Base-by-base conservation (phyloP, 2,113 vertebrate species). In the Perca fluviatilis region DNA sequence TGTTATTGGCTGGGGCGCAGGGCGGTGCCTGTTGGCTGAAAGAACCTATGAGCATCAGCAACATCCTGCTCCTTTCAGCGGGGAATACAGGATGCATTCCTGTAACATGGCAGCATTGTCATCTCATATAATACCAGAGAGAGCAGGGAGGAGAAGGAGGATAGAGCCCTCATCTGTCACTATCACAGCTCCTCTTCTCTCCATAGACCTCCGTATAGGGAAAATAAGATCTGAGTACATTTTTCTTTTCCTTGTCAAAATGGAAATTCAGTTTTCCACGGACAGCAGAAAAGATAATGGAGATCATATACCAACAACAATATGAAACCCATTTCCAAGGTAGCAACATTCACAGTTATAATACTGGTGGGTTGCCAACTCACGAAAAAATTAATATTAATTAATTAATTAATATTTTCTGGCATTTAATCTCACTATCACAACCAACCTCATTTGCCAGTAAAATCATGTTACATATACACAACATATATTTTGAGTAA, bases 41-140 rank as follows among this genome's bases (percentile, higher is more conserved):
- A 93, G 90, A 93, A 93, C 87, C 89, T 86, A 83, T 89, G 85
- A 91, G 92, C 91, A 92, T 93, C 92, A 94, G 92, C 93, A 94
- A 92, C 89, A 90, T 93, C 83, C 90, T 86, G 77, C 79, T 80
- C 43, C 90, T 90, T 88, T 92, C 90, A 90, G 77, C 51, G 15
- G 80, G 74, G 70, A 82, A 86, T 78, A 82, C 76, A 46, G 79
- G 82, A 84, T 66, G 70, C 78, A 88, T 90, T 92, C 87, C 88
- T 88, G 70, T 50, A 80, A 77, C 83, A 79, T 66, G 82, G 84
- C 86, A 75, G 79, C 77, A 82, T 89, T 90, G 88, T 91, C 69
- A 78, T 65, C 69, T 65, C 78, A 14, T 57, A 78, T 77, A 89
- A 88, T 84, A 74, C 77, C 30, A 76, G 74, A 67, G 80, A 54